Percentiles rank a stretch among this genome's conserved stretches.
These are phyloP conservation scores for Brachionus rubens DNA, from an alignment of 1,140 invertebrate species.

Conservation along the genomic window DNA sequence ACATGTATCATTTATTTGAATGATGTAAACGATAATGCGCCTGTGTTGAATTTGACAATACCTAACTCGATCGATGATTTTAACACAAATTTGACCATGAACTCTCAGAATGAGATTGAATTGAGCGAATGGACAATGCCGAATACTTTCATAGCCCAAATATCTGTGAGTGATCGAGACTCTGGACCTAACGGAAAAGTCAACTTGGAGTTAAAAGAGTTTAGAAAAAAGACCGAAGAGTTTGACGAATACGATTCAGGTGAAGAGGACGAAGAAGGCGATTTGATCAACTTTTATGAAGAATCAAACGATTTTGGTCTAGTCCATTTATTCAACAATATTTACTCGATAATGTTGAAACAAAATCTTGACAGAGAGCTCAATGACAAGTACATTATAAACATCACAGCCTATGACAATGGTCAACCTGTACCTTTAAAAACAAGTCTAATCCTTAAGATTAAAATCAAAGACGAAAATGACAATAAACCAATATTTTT, in stretches of 20 bases:
- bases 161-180: conserved; percentile 14
- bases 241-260: neutral
- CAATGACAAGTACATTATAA: conserved; percentile 7
- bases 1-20: conserved; percentile 41
- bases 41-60: conserved; percentile 25
- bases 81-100: neutral
- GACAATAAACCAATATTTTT: conserved; percentile 37
- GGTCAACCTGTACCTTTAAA: neutral
- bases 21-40: conserved; percentile 28
- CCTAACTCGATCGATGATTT: conserved; percentile 18
- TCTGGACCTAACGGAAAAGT: conserved; percentile 33
- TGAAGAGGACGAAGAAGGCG: neutral
- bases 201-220: conserved; percentile 21
- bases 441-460: neutral
- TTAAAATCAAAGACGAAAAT: conserved; percentile 37
- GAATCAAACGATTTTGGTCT: conserved; percentile 33
- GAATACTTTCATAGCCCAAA: conserved; percentile 42
- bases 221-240: neutral
- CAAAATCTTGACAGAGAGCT: conserved; percentile 27
- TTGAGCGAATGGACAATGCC: conserved; percentile 43
- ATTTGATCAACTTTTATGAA: neutral
- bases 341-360: conserved; percentile 38
- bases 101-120: conserved; percentile 35
- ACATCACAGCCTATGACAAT: conserved; percentile 18
- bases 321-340: conserved; percentile 35